phyloP scores from a whole-genome alignment of 2,888 invertebrate genomes.

The Drosophila neoperkinsi region DNA sequence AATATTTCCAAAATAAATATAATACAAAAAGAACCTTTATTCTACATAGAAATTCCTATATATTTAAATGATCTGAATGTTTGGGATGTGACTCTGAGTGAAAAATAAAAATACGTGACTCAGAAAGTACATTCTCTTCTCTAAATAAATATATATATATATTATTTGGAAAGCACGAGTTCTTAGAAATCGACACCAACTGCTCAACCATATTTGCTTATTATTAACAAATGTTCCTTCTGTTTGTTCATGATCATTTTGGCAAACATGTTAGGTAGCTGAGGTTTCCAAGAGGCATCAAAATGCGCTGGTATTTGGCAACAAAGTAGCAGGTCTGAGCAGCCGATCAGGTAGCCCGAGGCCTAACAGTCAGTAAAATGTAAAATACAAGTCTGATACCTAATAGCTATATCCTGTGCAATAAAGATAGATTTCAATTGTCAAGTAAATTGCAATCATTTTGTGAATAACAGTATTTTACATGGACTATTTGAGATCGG shows the following conservation, averaged over 20 bases:
- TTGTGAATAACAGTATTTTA: neutral
- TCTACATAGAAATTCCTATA: neutral
- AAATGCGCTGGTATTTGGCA: neutral
- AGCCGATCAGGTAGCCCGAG: neutral
- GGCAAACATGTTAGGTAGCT: neutral
- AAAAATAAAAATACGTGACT: neutral
- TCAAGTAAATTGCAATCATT: conserved; percentile 1
- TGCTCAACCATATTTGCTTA: neutral
- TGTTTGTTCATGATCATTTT: neutral
- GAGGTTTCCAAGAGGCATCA: neutral
- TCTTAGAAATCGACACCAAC: neutral
- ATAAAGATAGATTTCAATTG: neutral
- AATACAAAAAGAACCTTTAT: neutral
- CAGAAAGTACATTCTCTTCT: neutral
- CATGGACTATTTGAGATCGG: neutral
- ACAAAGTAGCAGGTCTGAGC: neutral
- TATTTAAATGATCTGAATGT: neutral
- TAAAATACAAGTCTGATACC: neutral
- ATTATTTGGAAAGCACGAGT: neutral
- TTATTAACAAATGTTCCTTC: neutral
- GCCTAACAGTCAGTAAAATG: neutral
- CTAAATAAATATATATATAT: neutral
- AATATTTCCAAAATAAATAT: neutral
- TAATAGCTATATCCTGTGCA: neutral
- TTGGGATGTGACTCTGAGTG: neutral